Conservation (phyloP, 2,888 invertebrate genomes). For the Tachina grossa region DNA sequence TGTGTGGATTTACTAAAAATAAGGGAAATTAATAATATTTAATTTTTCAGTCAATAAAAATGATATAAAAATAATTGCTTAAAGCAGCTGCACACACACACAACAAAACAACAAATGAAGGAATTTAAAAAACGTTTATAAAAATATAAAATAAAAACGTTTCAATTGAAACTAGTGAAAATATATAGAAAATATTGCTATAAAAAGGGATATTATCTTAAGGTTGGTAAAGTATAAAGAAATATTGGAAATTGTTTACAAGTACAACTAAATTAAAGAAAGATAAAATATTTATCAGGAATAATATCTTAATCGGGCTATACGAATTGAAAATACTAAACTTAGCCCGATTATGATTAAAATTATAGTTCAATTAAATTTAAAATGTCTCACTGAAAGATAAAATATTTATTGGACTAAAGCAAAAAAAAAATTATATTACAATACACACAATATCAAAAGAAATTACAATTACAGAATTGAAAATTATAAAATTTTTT, state of each 20-base stretch:
- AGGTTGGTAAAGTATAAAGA: conserved; percentile 22
- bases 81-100: not conserved
- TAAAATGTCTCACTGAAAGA: too few species aligned
- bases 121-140: not conserved
- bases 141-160: not conserved
- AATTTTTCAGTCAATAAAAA: not conserved
- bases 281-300: too few species aligned
- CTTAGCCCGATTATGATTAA: too few species aligned
- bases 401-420: too few species aligned
- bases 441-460: too few species aligned
- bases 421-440: too few species aligned
- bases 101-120: not conserved
- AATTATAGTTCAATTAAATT: too few species aligned
- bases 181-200: not conserved
- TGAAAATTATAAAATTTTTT: not conserved
- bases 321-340: too few species aligned
- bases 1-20: not conserved
- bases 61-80: not conserved
- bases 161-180: not conserved
- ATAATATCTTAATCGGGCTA: too few species aligned
- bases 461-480: too few species aligned
- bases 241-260: not conserved
- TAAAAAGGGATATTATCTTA: conserved; percentile 20
- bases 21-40: not conserved
- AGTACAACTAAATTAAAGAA: not conserved